Evolutionary conservation across 2,797 vertebrate genomes (phyloP).

Genomic region (Clarias platycephalus): DNA sequence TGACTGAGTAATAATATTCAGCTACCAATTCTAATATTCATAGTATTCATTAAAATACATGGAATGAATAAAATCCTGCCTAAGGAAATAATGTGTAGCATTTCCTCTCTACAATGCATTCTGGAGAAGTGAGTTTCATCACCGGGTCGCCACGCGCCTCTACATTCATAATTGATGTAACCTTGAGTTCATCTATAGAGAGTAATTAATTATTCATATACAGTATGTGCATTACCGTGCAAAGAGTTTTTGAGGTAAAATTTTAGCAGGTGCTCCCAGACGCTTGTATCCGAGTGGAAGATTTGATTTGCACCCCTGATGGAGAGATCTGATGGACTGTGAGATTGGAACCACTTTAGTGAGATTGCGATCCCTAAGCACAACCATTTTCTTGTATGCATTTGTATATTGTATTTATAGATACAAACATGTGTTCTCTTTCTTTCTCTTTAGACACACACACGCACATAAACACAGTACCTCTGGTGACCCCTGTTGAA

Average conservation of each 20-base stretch:
- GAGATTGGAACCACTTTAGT: neutral
- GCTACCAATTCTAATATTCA: neutral
- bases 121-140: neutral
- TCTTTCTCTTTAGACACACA: neutral
- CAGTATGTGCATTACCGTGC: slow-evolving; percentile 12
- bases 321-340: neutral
- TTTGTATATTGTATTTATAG: slow-evolving; percentile 25
- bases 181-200: slow-evolving; percentile 57
- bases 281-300: neutral
- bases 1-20: neutral
- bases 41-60: neutral
- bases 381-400: slow-evolving; percentile 6
- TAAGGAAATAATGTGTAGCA: neutral
- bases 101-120: neutral
- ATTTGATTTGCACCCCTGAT: neutral
- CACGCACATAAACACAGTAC: neutral
- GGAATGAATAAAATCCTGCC: neutral
- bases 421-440: neutral
- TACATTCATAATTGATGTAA: slow-evolving; percentile 66
- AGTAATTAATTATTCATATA: slow-evolving; percentile 60
- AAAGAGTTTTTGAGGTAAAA: slow-evolving; percentile 8
- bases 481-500: slow-evolving; percentile 7
- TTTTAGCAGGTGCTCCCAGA: slow-evolving; percentile 1
- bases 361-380: neutral
- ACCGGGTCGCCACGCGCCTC: neutral